Conservation (phyloP, 2,888 invertebrate genomes). For the Pseudeuparius sepicola region DNA sequence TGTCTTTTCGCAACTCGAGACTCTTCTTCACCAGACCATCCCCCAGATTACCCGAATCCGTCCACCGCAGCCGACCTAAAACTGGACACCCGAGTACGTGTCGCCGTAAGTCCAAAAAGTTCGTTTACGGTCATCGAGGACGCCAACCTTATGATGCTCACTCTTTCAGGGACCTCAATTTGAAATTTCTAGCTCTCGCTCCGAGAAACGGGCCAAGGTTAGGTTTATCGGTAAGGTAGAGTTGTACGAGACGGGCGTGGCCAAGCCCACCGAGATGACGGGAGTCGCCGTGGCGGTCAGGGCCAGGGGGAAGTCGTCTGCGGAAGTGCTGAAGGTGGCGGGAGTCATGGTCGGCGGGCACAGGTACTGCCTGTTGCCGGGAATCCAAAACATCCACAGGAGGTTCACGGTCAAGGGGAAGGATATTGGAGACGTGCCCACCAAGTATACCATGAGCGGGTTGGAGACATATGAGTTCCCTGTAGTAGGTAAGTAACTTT, state of each 20-base stretch:
- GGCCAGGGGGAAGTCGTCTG: constrained; percentile 41
- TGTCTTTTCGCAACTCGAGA: no score
- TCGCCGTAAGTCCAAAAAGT: constrained; percentile 37
- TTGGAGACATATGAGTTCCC: constrained; percentile 58
- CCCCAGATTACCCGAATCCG: no score
- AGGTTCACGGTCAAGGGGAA: constrained; percentile 52
- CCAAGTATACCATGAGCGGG: constrained; percentile 55
- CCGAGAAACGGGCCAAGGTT: constrained; percentile 52
- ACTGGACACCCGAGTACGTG: no score
- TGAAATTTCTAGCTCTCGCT: constrained; percentile 39
- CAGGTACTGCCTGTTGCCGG: constrained; percentile 51
- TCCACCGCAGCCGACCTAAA: no score
- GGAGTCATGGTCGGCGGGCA: constrained; percentile 47
- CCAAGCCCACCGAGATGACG: constrained; percentile 48
- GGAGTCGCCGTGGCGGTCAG: constrained; percentile 49
- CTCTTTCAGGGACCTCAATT: constrained; percentile 43
- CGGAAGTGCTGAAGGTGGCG: constrained; percentile 45
- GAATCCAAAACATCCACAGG: constrained; percentile 52
- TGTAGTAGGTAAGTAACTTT: constrained; percentile 54
- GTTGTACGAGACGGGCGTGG: constrained; percentile 55
- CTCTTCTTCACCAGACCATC: no score
- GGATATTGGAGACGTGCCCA: constrained; percentile 55
- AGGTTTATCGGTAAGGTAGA: constrained; percentile 56
- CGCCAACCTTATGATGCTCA: constrained; percentile 37
- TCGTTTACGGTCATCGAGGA: no score